Conservation (phyloP, 2,888 invertebrate species). For the Eugnorisma glareosa region DNA sequence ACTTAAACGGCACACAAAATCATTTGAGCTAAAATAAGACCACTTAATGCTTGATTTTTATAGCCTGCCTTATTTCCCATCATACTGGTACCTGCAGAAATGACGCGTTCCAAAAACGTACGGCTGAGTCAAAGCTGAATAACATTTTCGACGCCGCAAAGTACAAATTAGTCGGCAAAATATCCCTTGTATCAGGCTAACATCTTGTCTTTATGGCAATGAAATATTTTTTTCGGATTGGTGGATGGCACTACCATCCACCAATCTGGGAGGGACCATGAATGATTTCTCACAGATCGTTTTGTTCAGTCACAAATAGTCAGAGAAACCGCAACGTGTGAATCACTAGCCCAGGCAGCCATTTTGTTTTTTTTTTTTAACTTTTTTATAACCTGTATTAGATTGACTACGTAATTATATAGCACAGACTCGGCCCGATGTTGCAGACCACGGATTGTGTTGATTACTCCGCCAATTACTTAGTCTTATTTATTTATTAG, state of each 20-base stretch:
- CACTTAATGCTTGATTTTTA: conserved; percentile 77
- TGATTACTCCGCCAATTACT: conserved; percentile 47
- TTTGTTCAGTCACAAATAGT: conserved; percentile 78
- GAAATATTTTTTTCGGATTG: conserved; percentile 77
- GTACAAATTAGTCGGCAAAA: conserved; percentile 81
- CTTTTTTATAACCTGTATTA: conserved; percentile 68
- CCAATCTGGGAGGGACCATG: conserved; percentile 75
- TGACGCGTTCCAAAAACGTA: conserved; percentile 76
- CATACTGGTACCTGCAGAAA: conserved; percentile 78
- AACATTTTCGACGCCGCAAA: conserved; percentile 73
- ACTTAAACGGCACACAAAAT: conserved; percentile 72
- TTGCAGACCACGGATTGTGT: conserved; percentile 46
- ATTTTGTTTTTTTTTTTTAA: conserved; percentile 61
- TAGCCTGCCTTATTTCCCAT: conserved; percentile 74
- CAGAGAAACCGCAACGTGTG: conserved; percentile 78
- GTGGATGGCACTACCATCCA: conserved; percentile 75
- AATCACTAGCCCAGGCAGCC: conserved; percentile 74
- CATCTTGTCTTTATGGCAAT: conserved; percentile 75
- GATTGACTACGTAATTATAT: conserved; percentile 66
- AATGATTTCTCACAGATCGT: conserved; percentile 69
- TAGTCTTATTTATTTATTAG: conserved; percentile 36
- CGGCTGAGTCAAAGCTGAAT: conserved; percentile 77
- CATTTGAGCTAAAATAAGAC: conserved; percentile 75
- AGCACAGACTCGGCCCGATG: conserved; percentile 39
- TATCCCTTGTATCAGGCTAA: conserved; percentile 73